These are phyloP conservation scores for Arbacia lixula DNA, from an alignment of 53 echinoderm and acorn worm genomes.

Conservation along the genomic window DNA sequence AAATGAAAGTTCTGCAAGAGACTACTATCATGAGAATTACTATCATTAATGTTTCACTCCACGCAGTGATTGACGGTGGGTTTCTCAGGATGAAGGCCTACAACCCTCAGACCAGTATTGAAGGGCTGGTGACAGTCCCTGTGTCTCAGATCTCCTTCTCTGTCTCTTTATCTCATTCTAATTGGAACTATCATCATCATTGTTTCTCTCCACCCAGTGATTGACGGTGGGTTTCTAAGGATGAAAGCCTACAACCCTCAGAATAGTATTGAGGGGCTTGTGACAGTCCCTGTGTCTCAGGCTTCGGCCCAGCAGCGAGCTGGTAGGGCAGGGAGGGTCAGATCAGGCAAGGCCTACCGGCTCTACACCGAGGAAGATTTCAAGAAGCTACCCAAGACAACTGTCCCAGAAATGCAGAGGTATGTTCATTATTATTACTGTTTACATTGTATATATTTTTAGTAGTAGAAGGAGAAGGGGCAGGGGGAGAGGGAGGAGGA, in stretches of 20 bases:
- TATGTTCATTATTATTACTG: constrained; percentile 38
- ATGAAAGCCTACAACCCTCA: constrained; percentile 84
- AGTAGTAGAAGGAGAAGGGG: too few relatives aligned
- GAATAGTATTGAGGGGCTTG: constrained; percentile 85
- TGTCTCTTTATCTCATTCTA: too few relatives aligned
- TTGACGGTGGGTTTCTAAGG: constrained; percentile 96
- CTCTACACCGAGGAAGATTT: constrained; percentile 93
- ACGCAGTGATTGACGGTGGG: constrained; percentile 84
- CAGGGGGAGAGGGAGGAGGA: too few relatives aligned
- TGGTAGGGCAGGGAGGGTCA: constrained; percentile 88
- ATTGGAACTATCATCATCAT: too few relatives aligned
- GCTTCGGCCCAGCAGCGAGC: constrained; percentile 94
- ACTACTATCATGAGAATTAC: too few relatives aligned
- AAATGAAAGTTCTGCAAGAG: too few relatives aligned
- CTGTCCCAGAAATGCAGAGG: constrained; percentile 99
- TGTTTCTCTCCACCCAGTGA: too few relatives aligned
- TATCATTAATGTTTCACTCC: neutral
- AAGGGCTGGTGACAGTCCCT: constrained; percentile 76
- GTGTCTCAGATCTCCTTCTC: constrained; percentile 90
- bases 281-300: constrained; percentile 90
- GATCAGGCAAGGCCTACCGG: constrained; percentile 93
- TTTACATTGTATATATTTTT: neutral
- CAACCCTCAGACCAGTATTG: constrained; percentile 72
- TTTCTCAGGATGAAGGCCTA: constrained; percentile 85
- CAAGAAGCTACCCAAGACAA: constrained; percentile 70